These are phyloP conservation scores for Drosophila varians DNA, from an alignment of 1,140 invertebrate species.

Conservation along the genomic window DNA sequence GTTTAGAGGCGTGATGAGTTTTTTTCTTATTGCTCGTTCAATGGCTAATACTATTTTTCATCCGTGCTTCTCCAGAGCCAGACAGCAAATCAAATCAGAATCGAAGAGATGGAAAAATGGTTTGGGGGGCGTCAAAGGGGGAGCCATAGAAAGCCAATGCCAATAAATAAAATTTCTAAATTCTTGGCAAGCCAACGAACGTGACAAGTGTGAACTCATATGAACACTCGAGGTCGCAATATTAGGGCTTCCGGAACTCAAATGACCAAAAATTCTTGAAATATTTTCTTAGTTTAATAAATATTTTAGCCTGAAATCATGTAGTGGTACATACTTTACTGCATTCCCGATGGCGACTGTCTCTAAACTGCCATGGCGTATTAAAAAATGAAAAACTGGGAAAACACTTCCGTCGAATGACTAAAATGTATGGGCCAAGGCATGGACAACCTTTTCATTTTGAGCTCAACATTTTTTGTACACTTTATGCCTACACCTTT, in stretches of 20 bases:
- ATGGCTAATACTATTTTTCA: constrained; percentile 19
- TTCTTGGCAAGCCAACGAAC: constrained; percentile 64
- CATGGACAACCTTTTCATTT: constrained; percentile 13
- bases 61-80: constrained; percentile 4
- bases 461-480: too few relatives aligned
- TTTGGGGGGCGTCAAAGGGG: not conserved
- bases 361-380: not conserved
- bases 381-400: not conserved
- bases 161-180: constrained; percentile 72
- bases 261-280: not conserved
- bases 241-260: too few relatives aligned
- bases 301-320: not conserved
- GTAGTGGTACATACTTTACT: not conserved
- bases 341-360: not conserved
- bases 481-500: constrained; percentile 17
- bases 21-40: constrained; percentile 38
- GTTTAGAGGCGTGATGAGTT: constrained; percentile 57
- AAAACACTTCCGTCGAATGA: constrained; percentile 7
- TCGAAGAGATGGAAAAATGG: constrained; percentile 12
- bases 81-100: constrained; percentile 41
- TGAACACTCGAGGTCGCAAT: not conserved
- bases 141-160: constrained; percentile 64
- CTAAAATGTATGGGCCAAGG: constrained; percentile 30
- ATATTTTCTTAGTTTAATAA: not conserved
- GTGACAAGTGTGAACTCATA: constrained; percentile 60